Base-by-base conservation (phyloP, 2,113 vertebrate genomes). In the Psilopogon haemacephalus region DNA sequence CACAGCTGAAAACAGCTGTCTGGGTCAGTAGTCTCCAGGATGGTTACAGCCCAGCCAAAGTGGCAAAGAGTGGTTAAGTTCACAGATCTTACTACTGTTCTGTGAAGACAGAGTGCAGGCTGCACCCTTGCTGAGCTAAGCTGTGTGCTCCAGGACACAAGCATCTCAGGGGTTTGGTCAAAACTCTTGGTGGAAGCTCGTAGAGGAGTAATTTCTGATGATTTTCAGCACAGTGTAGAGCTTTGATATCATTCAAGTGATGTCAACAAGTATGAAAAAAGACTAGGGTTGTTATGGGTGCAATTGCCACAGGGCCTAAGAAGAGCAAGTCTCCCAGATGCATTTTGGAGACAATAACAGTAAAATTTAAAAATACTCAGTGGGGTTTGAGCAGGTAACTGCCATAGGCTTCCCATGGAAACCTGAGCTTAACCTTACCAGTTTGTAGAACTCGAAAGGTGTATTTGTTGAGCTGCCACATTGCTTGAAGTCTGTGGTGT, bases 71-170 rank as follows among this genome's bases (percentile, higher is more conserved):
- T 32, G 42, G 28, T 35, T 35, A 55, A 23, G 21, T 27, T 24
- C 75, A n/a, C 27, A 0, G 2, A 38, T 6, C 17, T 78, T 40
- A 11, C 7, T 0, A 2, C 24, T n/a, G 3, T 33, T 55, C 30
- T 32, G 40, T 32, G 28, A 32, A 56, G 27, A 60, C 14, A 18
- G 14, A 20, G 42, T 32, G 7, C 4, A 1, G 40, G 30, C 26
- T 55, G 26, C 18, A 6, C 12, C 23, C 48, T 79, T 30, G 27
- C 8, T 8, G 26, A 35, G 27, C 26, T 60, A 40, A 80, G n/a
- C 21, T 15, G 3, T 28, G 15, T 60, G 44, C 81, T 76, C 5
- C 26, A 38, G n/a, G 14, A 59, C 33, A 35, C 9, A 55, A 65
- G 46, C 27, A 60, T 13, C 23, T 44, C 33, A 24, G 27, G 19